A percentile compares a stretch with the other conserved stretches of the same genome.
Conservation (phyloP, 2,113 vertebrate species). For the Gnathochromis pfefferi region DNA sequence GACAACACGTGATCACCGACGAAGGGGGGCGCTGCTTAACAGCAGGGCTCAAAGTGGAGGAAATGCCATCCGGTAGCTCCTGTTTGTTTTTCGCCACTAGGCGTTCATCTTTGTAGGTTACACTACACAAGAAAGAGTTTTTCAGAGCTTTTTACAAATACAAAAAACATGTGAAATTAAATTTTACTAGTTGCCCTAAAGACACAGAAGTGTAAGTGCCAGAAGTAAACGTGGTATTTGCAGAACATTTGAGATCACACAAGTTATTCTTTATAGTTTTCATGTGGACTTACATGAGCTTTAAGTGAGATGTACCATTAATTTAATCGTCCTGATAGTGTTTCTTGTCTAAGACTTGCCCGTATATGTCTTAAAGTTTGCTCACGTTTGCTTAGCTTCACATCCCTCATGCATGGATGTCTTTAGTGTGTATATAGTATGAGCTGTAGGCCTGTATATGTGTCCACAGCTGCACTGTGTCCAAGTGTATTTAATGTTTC, state of each 20-base stretch:
- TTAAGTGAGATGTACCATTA: background rate
- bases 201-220: background rate
- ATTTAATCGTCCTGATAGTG: too few relatives aligned
- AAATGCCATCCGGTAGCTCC: background rate
- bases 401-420: background rate
- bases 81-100: background rate
- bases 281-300: rapidly evolving
- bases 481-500: background rate
- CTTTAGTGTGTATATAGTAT: background rate
- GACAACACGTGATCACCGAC: slow-evolving; percentile 40
- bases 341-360: background rate
- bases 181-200: background rate
- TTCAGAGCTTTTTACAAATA: background rate
- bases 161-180: background rate
- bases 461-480: background rate
- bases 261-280: background rate
- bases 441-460: background rate
- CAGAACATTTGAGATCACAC: background rate
- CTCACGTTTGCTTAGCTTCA: background rate
- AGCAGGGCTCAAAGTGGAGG: background rate
- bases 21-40: background rate
- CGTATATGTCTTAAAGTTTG: background rate
- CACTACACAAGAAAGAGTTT: background rate
- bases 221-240: background rate
- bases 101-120: background rate